Percentiles rank a stretch among this genome's conserved stretches.
phyloP scores from a whole-genome alignment of 1,140 invertebrate species.

The Rhagoletis zephyria region DNA sequence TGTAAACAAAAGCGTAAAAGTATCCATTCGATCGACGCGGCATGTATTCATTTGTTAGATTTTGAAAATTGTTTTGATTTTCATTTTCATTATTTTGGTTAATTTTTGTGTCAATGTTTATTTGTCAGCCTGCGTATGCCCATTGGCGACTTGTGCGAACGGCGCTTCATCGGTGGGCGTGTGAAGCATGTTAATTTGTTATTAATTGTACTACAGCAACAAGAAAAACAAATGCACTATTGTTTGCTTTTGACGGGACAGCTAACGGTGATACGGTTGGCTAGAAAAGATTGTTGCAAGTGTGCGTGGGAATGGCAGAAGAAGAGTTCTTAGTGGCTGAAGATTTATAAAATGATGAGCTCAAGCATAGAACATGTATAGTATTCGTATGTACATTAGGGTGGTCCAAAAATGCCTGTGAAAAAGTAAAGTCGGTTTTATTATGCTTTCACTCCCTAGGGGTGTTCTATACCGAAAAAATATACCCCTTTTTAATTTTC shows the following conservation, averaged over 20 bases:
- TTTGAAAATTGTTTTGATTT: slow-evolving; percentile 54
- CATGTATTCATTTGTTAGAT: slow-evolving; percentile 53
- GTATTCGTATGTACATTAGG: too few species aligned
- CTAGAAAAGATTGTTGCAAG: slow-evolving; percentile 16
- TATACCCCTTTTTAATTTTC: too few species aligned
- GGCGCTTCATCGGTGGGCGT: slow-evolving; percentile 50
- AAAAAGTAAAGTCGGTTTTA: too few species aligned
- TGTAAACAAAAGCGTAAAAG: slow-evolving; percentile 48
- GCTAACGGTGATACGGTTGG: slow-evolving; percentile 17
- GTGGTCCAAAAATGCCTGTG: too few species aligned
- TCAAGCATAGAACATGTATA: too few species aligned
- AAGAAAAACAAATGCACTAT: neutral
- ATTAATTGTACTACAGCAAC: slow-evolving; percentile 66
- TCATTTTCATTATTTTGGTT: slow-evolving; percentile 55
- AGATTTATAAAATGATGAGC: too few species aligned
- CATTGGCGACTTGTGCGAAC: slow-evolving; percentile 41
- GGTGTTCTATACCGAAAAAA: too few species aligned
- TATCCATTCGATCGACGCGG: neutral
- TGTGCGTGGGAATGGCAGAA: neutral
- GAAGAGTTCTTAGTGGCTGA: too few species aligned
- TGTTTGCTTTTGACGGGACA: slow-evolving; percentile 35
- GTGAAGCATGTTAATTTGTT: slow-evolving; percentile 72
- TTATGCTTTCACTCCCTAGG: too few species aligned
- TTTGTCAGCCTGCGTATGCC: slow-evolving; percentile 37
- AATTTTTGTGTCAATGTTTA: slow-evolving; percentile 55